Base-by-base conservation (phyloP, 2,797 vertebrate species). In the Xenentodon cancila region DNA sequence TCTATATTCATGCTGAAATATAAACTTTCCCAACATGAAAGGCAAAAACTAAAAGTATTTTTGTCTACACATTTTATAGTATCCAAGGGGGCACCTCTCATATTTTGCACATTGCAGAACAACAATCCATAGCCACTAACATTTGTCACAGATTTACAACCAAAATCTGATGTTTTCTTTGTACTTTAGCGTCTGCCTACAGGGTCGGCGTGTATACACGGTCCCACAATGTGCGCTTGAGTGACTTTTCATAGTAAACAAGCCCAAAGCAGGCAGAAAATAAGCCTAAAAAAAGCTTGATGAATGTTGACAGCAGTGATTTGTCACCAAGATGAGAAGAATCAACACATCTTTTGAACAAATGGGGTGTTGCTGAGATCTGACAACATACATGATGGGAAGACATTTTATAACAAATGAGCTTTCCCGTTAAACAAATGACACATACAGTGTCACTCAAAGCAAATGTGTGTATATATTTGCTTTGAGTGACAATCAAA, bases 11-110 rank as follows among this genome's bases (percentile, higher is more conserved):
- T 67, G 65, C 59, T 47, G 60, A 72, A 84, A 73, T 68, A 79
- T 80, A 66, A 81, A 77, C 68, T 67, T 60, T 75, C 51, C 73
- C 42, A 17, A 74, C 50, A 63, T 46, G 73, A 79, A 81, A 74
- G 43, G 47, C 60, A 59, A 76, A 79, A 73, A 75, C 46, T 27
- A 60, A 59, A 57, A 69, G 30, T 30, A 30, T 58, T 64, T 63
- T 56, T 4, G 47, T 30, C 25, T 19, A 27, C 13, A 25, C 60
- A 54, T 61, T 40, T 13, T 30, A 32, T 9, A n/a, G 55, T 53
- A 61, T 45, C 57, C 53, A n/a, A 5, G 17, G 4, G 45, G 30
- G 40, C 18, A 68, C 25, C 74, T 66, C 53, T 32, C 21, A 62
- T 17, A 59, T 44, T 60, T 53, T 61, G 46, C 56, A 70, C 13